phyloP scores from a whole-genome alignment of 2,888 invertebrate genomes.

The Stratiomys singularior region DNA sequence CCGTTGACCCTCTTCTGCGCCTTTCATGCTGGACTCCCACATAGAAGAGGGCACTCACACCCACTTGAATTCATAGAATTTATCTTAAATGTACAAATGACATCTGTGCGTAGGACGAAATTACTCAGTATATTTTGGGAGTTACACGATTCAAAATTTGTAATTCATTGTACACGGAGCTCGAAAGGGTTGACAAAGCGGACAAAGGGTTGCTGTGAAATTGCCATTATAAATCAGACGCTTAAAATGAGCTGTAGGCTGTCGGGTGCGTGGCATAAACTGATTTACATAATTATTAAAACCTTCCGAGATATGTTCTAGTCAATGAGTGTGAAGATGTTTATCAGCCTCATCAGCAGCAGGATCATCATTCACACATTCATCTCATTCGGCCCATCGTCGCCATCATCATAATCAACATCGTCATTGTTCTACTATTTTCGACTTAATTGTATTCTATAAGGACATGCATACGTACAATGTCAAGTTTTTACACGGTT shows the following conservation, averaged over 20 bases:
- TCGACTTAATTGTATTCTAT: slow-evolving; percentile 15
- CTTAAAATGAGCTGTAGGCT: slow-evolving; percentile 2
- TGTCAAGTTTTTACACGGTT: slow-evolving; percentile 23
- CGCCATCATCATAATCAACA: neutral
- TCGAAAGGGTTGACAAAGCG: slow-evolving; percentile 8
- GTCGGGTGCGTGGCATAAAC: neutral
- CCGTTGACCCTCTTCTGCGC: too few species aligned
- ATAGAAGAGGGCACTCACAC: neutral
- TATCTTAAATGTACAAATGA: slow-evolving; percentile 29
- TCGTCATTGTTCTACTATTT: slow-evolving; percentile 1
- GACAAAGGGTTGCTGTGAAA: slow-evolving; percentile 32
- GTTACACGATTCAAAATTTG: neutral
- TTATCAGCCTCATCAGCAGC: slow-evolving; percentile 36
- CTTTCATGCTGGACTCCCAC: too few species aligned
- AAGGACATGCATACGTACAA: slow-evolving; percentile 37
- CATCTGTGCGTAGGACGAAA: neutral
- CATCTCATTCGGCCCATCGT: neutral
- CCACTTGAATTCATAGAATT: neutral
- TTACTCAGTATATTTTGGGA: neutral
- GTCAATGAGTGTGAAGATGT: slow-evolving; percentile 34
- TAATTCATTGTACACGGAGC: neutral
- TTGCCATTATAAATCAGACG: slow-evolving; percentile 25
- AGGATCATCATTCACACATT: neutral
- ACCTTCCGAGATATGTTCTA: slow-evolving; percentile 11
- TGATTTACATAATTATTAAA: slow-evolving; percentile 43